Conservation (phyloP, 1,140 invertebrate species). For the Ostrea edulis region DNA sequence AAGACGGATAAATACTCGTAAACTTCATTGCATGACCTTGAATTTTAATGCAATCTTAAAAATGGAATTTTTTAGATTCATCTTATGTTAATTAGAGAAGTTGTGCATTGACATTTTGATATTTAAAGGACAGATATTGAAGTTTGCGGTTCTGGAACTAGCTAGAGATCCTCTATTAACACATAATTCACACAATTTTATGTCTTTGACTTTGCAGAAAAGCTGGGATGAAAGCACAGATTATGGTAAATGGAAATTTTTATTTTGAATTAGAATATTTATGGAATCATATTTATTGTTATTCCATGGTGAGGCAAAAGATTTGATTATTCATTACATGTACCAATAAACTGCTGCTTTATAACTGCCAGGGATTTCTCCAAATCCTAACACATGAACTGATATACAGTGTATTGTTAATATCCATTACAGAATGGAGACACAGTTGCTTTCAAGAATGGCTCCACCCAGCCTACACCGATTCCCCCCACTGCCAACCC, state of each 20-base stretch:
- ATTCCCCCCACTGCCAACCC: conserved; percentile 30
- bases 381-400: not conserved
- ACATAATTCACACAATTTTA: not conserved
- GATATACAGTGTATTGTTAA: not conserved
- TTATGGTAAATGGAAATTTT: conserved; percentile 41
- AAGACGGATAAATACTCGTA: not conserved
- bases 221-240: conserved; percentile 34
- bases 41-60: not conserved
- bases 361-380: too few relatives aligned
- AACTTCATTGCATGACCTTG: not conserved
- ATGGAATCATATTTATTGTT: too few relatives aligned
- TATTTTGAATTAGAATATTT: not conserved
- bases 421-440: conserved; percentile 57
- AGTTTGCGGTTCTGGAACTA: too few relatives aligned
- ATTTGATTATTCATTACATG: too few relatives aligned
- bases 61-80: not conserved
- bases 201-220: conserved; percentile 33
- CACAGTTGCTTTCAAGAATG: conserved; percentile 58
- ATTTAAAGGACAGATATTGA: not conserved
- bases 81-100: too few relatives aligned
- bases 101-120: not conserved
- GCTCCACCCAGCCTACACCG: conserved; percentile 7
- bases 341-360: too few relatives aligned
- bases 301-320: too few relatives aligned
- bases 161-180: too few relatives aligned